Evolutionary conservation across 2,797 vertebrate genomes (phyloP).

Genomic region (Phrynocephalus forsythii): DNA sequence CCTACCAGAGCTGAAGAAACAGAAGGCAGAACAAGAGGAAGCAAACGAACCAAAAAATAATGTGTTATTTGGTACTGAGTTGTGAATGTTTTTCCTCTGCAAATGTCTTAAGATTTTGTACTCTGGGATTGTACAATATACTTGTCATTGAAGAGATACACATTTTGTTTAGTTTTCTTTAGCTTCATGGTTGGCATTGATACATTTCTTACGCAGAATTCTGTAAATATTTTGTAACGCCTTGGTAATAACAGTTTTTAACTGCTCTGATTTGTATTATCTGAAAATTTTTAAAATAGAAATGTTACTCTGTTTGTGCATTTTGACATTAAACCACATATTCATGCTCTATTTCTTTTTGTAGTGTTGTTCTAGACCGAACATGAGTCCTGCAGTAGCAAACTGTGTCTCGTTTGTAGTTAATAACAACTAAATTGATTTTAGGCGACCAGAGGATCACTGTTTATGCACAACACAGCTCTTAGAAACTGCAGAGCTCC

Average conservation of each 20-base stretch:
- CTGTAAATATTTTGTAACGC: constrained; percentile 62
- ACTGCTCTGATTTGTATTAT: constrained; percentile 13
- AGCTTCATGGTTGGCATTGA: not conserved
- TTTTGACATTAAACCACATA: constrained; percentile 24
- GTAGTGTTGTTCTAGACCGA: not conserved
- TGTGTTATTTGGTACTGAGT: constrained; percentile 35
- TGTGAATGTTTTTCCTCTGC: not conserved
- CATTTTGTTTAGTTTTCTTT: not conserved
- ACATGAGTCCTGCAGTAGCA: not conserved
- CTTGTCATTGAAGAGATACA: not conserved
- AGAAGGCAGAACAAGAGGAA: constrained; percentile 60
- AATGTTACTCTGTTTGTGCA: constrained; percentile 18
- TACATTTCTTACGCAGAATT: constrained; percentile 9
- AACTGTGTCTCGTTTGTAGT: not conserved
- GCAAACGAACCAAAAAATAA: constrained; percentile 54
- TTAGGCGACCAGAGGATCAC: not conserved
- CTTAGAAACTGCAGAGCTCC: not conserved
- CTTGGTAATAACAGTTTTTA: constrained; percentile 1
- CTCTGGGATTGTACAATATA: not conserved
- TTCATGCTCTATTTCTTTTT: not conserved
- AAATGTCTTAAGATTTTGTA: constrained; percentile 49
- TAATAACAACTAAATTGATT: not conserved
- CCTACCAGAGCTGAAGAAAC: constrained; percentile 6
- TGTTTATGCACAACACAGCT: not conserved
- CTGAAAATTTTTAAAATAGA: constrained; percentile 56